Evolutionary conservation across 1,140 invertebrate genomes (phyloP).

Genomic region (Agrilus planipennis): DNA sequence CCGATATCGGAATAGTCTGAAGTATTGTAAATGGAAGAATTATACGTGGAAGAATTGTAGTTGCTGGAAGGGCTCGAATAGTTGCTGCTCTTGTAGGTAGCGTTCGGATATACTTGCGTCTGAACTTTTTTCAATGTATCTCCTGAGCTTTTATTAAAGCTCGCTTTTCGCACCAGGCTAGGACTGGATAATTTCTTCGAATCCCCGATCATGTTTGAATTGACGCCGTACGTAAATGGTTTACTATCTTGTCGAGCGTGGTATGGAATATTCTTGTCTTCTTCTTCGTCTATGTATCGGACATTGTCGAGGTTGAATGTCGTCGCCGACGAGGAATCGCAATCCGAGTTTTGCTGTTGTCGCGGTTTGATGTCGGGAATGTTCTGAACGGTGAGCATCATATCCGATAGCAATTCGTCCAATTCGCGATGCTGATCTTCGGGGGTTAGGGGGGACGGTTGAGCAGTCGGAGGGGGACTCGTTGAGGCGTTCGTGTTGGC

Average conservation of each 20-base stretch:
- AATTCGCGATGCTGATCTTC: slow-evolving; percentile 46
- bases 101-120: slow-evolving; percentile 28
- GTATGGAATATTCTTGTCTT: slow-evolving; percentile 59
- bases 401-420: slow-evolving; percentile 64
- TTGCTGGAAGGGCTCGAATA: slow-evolving; percentile 2
- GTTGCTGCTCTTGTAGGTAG: slow-evolving; percentile 18
- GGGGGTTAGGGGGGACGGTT: slow-evolving; percentile 31
- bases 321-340: slow-evolving; percentile 27
- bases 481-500: slow-evolving; percentile 33
- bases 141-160: slow-evolving; percentile 31
- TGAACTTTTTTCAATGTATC: slow-evolving; percentile 28
- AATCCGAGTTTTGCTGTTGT: slow-evolving; percentile 30
- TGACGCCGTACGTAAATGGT: slow-evolving; percentile 67
- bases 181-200: slow-evolving; percentile 58
- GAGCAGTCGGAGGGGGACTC: slow-evolving; percentile 30
- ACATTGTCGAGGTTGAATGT: slow-evolving; percentile 28
- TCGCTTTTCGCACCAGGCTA: slow-evolving; percentile 57
- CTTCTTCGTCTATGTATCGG: slow-evolving; percentile 33
- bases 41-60: slow-evolving; percentile 12
- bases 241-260: slow-evolving; percentile 68
- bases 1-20: too few species aligned
- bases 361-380: slow-evolving; percentile 47
- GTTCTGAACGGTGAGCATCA: slow-evolving; percentile 70
- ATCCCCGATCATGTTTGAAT: slow-evolving; percentile 39
- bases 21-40: slow-evolving; percentile 17